These are phyloP conservation scores for Eledona agricola DNA, from an alignment of 2,888 invertebrate species.

Conservation along the genomic window DNA sequence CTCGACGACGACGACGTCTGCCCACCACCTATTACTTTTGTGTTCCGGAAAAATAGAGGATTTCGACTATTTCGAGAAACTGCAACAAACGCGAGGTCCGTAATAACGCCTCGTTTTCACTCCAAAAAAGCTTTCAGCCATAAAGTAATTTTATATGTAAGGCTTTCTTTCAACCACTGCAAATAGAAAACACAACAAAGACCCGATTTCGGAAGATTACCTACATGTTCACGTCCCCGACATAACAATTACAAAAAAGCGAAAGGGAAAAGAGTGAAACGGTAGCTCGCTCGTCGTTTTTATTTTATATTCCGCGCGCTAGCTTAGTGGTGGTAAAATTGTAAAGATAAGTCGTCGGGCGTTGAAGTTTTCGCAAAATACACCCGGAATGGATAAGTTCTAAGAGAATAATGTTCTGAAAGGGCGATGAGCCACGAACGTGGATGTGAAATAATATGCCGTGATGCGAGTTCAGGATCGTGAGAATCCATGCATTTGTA, in stretches of 20 bases:
- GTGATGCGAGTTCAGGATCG: slow-evolving; percentile 46
- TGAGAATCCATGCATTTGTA: slow-evolving; percentile 50
- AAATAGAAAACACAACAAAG: slow-evolving; percentile 13
- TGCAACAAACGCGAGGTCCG: background rate
- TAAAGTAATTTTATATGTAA: slow-evolving; percentile 26
- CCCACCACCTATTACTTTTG: slow-evolving; percentile 13
- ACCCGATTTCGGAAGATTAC: slow-evolving; percentile 3
- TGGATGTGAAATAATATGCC: slow-evolving; percentile 48
- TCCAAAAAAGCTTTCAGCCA: slow-evolving; percentile 18
- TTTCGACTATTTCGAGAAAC: slow-evolving; percentile 8
- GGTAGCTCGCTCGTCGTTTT: no score
- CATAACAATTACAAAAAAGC: no score
- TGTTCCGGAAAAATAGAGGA: background rate
- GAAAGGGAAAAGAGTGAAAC: no score
- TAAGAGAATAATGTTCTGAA: slow-evolving; percentile 12
- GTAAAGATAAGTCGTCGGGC: no score
- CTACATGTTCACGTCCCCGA: background rate
- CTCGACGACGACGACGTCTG: background rate
- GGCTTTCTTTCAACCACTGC: slow-evolving; percentile 6
- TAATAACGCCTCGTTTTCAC: slow-evolving; percentile 11
- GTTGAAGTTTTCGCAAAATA: no score
- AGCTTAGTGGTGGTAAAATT: no score
- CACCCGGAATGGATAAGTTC: no score
- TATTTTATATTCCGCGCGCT: no score
- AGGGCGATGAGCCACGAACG: slow-evolving; percentile 23